Percentiles rank a stretch among this genome's conserved stretches.
Evolutionary conservation across 2,797 vertebrate genomes (phyloP).

Genomic region (Typhlichthys subterraneus): DNA sequence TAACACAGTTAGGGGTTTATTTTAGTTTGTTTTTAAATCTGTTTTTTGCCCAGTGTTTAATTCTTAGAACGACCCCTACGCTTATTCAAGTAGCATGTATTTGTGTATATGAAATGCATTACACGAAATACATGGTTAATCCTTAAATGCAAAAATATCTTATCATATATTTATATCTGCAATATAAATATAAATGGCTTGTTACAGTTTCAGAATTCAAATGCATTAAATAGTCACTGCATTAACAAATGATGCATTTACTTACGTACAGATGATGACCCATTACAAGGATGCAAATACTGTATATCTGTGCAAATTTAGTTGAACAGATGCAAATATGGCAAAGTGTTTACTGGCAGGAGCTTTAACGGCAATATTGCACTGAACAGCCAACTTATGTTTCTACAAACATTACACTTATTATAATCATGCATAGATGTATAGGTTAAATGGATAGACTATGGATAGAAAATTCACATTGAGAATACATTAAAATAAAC

Average conservation of each 20-base stretch:
- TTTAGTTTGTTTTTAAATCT: conserved; percentile 4
- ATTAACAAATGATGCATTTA: not conserved
- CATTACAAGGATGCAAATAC: conserved; percentile 35
- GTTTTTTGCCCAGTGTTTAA: conserved; percentile 1
- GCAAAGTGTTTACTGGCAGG: conserved; percentile 43
- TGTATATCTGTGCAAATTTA: conserved; percentile 58
- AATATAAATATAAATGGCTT: conserved; percentile 34
- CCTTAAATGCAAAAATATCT: conserved; percentile 6
- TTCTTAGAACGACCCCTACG: not conserved
- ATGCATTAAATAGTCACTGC: conserved; percentile 14
- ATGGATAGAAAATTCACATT: conserved; percentile 37
- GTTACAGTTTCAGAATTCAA: conserved; percentile 19
- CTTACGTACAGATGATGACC: conserved; percentile 30
- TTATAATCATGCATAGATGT: conserved; percentile 70
- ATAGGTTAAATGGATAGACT: conserved; percentile 49
- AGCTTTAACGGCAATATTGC: conserved; percentile 59
- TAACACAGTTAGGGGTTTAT: not conserved
- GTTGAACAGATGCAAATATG: conserved; percentile 37
- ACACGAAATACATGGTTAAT: conserved; percentile 9
- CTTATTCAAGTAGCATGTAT: conserved; percentile 2
- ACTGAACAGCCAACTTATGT: conserved; percentile 46
- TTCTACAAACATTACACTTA: conserved; percentile 54
- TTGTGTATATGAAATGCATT: not conserved
- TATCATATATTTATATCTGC: conserved; percentile 13
- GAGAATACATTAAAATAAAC: conserved; percentile 29